A percentile compares a stretch with the other conserved stretches of the same genome.
phyloP scores from a whole-genome alignment of 2,113 vertebrate genomes.

The Ceyx cyanopectus region DNA sequence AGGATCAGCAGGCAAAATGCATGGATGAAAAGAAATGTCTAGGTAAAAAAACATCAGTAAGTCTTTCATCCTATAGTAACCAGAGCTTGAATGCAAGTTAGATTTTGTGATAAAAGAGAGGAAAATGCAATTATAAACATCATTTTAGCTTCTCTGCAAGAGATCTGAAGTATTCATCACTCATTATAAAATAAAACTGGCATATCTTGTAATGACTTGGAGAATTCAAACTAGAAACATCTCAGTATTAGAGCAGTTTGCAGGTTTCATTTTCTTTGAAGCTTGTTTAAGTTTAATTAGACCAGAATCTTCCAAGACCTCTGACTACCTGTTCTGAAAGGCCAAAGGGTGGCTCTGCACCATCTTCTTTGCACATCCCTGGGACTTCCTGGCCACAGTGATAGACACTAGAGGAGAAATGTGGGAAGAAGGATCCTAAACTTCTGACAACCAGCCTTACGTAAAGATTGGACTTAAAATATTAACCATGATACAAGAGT shows the following conservation, averaged over 20 bases:
- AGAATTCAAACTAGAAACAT: conserved; percentile 29
- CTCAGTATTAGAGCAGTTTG: neutral
- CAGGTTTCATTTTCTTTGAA: conserved; percentile 47
- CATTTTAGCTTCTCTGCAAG: neutral
- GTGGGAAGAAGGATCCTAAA: neutral
- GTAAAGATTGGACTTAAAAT: neutral
- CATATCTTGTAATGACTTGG: conserved; percentile 3
- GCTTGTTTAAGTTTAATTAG: conserved; percentile 25
- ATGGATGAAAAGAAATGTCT: neutral
- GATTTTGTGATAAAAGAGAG: neutral
- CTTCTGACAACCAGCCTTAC: neutral
- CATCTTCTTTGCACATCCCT: neutral
- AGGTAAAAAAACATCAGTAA: neutral
- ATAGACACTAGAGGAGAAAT: neutral
- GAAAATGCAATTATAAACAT: neutral
- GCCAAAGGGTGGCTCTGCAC: conserved; percentile 1
- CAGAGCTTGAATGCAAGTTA: neutral
- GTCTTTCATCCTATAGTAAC: neutral
- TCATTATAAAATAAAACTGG: conserved; percentile 36
- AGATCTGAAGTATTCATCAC: neutral
- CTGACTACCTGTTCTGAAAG: conserved; percentile 39
- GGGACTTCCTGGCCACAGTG: neutral
- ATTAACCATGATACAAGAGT: neutral
- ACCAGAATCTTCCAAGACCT: conserved; percentile 43
- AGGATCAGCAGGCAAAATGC: neutral